A percentile compares a stretch with the other conserved stretches of the same genome.
Evolutionary conservation across 2,113 vertebrate species (phyloP).

Genomic region (Leptobrachium leishanense): DNA sequence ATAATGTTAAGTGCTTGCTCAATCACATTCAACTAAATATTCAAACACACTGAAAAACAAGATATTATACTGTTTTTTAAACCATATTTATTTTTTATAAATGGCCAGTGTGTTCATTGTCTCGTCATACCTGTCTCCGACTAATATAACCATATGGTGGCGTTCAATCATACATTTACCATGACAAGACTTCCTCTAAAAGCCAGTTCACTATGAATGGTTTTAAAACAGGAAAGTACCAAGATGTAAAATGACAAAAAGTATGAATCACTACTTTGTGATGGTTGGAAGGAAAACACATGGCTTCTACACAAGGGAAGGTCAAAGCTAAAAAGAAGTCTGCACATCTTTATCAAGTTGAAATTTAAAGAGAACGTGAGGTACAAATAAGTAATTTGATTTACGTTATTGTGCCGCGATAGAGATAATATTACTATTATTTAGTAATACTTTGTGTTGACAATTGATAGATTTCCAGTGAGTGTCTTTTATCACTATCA

Average conservation of each 20-base stretch:
- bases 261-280: slow-evolving; percentile 8
- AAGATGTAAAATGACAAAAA: slow-evolving; percentile 6
- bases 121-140: neutral
- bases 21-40: neutral
- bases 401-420: too few species aligned
- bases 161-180: slow-evolving; percentile 22
- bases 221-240: slow-evolving; percentile 11
- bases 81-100: neutral
- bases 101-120: slow-evolving; percentile 1
- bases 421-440: too few species aligned
- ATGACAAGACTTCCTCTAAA: slow-evolving; percentile 26
- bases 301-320: neutral
- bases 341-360: too few species aligned
- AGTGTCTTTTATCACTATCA: too few species aligned
- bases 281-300: neutral
- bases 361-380: too few species aligned
- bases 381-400: too few species aligned
- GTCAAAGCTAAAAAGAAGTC: neutral
- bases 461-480: too few species aligned
- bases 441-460: too few species aligned
- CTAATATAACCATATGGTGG: slow-evolving; percentile 16
- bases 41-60: neutral
- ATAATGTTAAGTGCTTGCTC: neutral
- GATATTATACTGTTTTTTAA: neutral
- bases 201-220: slow-evolving; percentile 2